Evolutionary conservation across 2,797 vertebrate genomes (phyloP).

Genomic region (Podarcis siculus): DNA sequence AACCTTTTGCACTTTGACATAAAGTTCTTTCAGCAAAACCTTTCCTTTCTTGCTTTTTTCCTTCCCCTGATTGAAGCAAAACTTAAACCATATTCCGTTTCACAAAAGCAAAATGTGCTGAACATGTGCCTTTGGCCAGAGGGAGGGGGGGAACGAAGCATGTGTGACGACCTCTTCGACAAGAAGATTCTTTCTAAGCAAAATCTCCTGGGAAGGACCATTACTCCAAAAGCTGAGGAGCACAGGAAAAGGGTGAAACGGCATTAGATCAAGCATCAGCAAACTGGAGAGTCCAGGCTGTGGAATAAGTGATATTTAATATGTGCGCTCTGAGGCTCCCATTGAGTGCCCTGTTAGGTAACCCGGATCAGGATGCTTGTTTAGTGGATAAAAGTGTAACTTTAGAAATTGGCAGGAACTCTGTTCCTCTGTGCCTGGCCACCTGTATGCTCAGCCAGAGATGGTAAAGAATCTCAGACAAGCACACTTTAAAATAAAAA

Average conservation of each 20-base stretch:
- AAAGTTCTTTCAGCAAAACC: conserved; percentile 76
- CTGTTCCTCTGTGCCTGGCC: conserved; percentile 76
- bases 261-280: conserved; percentile 73
- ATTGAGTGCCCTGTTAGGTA: conserved; percentile 80
- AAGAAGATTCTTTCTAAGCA: conserved; percentile 77
- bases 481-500: conserved; percentile 68
- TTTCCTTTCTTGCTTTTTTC: neutral
- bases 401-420: conserved; percentile 92
- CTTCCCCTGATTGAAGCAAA: conserved; percentile 70
- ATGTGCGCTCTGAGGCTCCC: conserved; percentile 73
- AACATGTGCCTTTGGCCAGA: conserved; percentile 79
- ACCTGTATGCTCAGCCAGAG: conserved; percentile 84
- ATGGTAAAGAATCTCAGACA: conserved; percentile 72
- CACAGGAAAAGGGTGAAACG: conserved; percentile 78
- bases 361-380: conserved; percentile 84
- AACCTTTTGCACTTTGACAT: conserved; percentile 83
- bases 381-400: conserved; percentile 91
- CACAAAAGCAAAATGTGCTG: conserved; percentile 82
- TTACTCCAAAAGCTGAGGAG: conserved; percentile 73
- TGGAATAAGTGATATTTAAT: conserved; percentile 82
- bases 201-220: conserved; percentile 77
- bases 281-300: conserved; percentile 71
- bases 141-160: conserved; percentile 55
- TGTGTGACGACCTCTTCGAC: conserved; percentile 72
- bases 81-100: conserved; percentile 83